phyloP scores from a whole-genome alignment of 2,113 vertebrate genomes.

The Panthera tigris region DNA sequence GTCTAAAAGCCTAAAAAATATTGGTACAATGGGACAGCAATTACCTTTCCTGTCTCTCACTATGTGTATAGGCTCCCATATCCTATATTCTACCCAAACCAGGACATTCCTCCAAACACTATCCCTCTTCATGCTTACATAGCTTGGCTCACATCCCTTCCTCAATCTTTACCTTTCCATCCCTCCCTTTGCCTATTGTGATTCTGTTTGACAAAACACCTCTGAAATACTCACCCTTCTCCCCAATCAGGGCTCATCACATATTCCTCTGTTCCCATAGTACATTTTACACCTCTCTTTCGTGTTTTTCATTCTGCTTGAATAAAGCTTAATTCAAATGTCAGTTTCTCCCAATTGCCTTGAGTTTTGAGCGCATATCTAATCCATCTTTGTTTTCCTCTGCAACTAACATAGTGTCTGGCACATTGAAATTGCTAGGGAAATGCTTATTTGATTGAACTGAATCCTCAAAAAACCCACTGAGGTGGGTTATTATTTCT shows the following conservation, averaged over 20 bases:
- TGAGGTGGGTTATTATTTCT: background rate
- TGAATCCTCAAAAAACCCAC: background rate
- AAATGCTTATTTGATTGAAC: background rate
- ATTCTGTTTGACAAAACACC: background rate
- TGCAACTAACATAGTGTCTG: background rate
- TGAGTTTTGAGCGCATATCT: background rate
- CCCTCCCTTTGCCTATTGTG: background rate
- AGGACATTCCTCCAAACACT: background rate
- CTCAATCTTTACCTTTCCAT: background rate
- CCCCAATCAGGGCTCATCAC: background rate
- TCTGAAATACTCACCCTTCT: background rate
- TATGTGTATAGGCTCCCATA: rapidly evolving
- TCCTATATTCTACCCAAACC: background rate
- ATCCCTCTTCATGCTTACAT: background rate
- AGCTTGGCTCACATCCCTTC: background rate
- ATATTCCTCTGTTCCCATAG: background rate
- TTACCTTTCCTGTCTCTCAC: background rate
- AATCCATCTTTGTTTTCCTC: background rate
- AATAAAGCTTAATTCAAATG: constrained; percentile 55
- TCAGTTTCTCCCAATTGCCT: constrained; percentile 52
- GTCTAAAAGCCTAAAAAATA: background rate
- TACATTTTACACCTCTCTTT: background rate
- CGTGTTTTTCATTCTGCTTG: constrained; percentile 21
- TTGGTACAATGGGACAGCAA: too few relatives aligned
- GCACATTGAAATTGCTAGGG: background rate